phyloP scores from a whole-genome alignment of 2,113 vertebrate species.

The Pavo muticus region DNA sequence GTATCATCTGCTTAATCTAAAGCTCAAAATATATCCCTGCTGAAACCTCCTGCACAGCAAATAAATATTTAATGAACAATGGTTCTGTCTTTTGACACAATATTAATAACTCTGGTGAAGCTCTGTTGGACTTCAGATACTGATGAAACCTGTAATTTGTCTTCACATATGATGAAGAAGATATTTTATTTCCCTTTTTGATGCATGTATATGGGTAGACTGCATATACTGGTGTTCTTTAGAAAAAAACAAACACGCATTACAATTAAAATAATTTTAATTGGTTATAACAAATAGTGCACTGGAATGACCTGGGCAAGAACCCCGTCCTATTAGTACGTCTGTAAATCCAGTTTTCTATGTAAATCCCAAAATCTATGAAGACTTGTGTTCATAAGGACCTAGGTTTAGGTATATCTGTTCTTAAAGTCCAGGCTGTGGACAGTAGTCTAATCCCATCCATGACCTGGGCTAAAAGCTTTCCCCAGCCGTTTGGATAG shows the following conservation, averaged over 20 bases:
- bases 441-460: too few relatives aligned
- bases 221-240: neutral
- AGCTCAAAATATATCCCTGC: neutral
- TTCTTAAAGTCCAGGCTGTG: neutral
- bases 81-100: neutral
- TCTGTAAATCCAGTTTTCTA: too few relatives aligned
- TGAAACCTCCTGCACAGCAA: neutral
- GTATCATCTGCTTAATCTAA: neutral
- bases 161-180: neutral
- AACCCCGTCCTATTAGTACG: accelerated
- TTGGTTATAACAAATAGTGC: neutral
- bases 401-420: neutral
- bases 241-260: neutral
- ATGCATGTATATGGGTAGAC: neutral
- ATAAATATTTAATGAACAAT: slow-evolving; percentile 12
- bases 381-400: accelerated
- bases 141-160: neutral
- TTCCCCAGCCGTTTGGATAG: neutral
- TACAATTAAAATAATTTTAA: neutral
- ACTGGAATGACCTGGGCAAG: neutral
- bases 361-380: too few relatives aligned
- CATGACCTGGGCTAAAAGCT: neutral
- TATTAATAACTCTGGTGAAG: neutral
- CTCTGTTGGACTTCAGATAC: neutral
- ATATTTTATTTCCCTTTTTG: neutral